These are phyloP conservation scores for Malurus cyaneus DNA, from an alignment of 2,113 vertebrate species.

Conservation along the genomic window DNA sequence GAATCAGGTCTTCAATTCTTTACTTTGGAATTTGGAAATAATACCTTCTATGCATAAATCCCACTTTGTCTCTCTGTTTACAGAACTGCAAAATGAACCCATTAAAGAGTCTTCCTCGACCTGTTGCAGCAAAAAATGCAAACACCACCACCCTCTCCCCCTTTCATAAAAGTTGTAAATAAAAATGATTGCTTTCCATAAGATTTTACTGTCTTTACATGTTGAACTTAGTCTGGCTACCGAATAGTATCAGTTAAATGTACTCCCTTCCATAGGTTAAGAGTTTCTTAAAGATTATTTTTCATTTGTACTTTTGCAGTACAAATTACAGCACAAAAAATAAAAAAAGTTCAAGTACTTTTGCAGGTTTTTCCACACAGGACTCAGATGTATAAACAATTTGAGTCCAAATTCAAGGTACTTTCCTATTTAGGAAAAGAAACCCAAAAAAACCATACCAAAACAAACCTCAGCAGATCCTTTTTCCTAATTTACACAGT, in stretches of 20 bases:
- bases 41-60: neutral
- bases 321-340: neutral
- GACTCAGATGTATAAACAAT: neutral
- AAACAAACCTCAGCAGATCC: neutral
- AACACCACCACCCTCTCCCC: fast-evolving
- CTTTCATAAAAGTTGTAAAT: neutral
- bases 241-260: neutral
- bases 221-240: neutral
- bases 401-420: neutral
- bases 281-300: neutral
- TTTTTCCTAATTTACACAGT: neutral
- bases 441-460: neutral
- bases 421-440: neutral
- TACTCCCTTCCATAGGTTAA: neutral
- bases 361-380: neutral
- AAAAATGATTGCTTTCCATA: neutral
- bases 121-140: neutral
- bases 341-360: neutral
- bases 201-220: neutral
- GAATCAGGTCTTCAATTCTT: neutral
- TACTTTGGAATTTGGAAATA: neutral
- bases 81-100: neutral
- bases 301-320: neutral
- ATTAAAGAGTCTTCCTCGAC: neutral
- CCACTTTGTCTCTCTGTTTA: neutral